phyloP scores from a whole-genome alignment of 2,888 invertebrate genomes.

The Napeogenes sylphis region DNA sequence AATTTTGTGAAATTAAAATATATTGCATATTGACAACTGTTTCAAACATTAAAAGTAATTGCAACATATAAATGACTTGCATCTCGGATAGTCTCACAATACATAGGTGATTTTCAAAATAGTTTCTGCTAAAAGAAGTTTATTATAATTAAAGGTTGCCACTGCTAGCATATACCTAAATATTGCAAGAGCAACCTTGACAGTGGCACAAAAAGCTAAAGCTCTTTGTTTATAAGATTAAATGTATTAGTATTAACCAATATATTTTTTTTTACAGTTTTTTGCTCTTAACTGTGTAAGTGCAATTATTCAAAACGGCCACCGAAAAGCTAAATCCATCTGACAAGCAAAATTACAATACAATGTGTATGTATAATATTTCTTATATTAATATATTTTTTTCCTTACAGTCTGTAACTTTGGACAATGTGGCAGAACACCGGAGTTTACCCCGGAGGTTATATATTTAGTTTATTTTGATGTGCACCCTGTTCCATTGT shows the following conservation, averaged over 20 bases:
- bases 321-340: conserved; percentile 60
- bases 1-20: no score
- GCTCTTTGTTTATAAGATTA: no score
- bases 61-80: neutral
- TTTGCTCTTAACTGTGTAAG: conserved; percentile 39
- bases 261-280: conserved; percentile 25
- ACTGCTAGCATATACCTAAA: neutral
- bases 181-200: no score
- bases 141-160: neutral
- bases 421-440: conserved; percentile 69
- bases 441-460: conserved; percentile 73
- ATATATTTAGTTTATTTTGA: conserved; percentile 19
- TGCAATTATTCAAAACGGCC: conserved; percentile 59
- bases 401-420: conserved; percentile 40
- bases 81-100: neutral
- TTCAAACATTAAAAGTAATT: no score
- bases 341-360: conserved; percentile 68
- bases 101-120: no score
- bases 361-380: conserved; percentile 70
- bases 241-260: neutral
- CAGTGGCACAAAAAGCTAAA: no score
- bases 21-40: no score
- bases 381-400: conserved; percentile 34
- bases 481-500: conserved; percentile 23
- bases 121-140: neutral